Conservation (phyloP, 2,113 vertebrate species). For the Halichoerus grypus region DNA sequence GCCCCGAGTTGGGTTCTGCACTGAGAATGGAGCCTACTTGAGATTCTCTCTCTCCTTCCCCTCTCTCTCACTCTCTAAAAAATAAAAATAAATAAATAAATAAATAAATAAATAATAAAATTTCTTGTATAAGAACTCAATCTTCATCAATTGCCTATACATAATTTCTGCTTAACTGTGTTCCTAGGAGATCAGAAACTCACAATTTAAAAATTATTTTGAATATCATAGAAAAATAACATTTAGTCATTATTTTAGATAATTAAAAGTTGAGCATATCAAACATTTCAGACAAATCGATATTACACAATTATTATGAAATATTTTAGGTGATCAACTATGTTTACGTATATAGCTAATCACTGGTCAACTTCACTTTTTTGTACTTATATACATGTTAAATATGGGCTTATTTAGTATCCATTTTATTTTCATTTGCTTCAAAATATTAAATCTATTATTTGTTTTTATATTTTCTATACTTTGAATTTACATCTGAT, state of each 20-base stretch:
- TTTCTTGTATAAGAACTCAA: background rate
- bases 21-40: background rate
- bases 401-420: background rate
- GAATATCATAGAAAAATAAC: background rate
- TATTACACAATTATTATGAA: background rate
- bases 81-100: too few relatives aligned
- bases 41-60: background rate
- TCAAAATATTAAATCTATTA: background rate
- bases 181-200: background rate
- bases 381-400: background rate
- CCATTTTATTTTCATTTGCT: background rate
- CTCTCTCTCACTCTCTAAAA: background rate
- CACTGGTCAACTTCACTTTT: background rate
- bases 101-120: background rate
- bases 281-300: background rate
- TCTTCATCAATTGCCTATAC: fast-evolving
- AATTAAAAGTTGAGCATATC: background rate
- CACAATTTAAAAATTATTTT: background rate
- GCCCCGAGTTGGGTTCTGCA: background rate
- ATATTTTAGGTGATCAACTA: background rate
- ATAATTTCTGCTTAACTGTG: background rate
- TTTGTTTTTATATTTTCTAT: background rate
- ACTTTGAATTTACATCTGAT: background rate
- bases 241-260: background rate
- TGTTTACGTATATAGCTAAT: background rate